Evolutionary conservation across 2,888 invertebrate genomes (phyloP).

Genomic region (Dermolepida albohirtum): DNA sequence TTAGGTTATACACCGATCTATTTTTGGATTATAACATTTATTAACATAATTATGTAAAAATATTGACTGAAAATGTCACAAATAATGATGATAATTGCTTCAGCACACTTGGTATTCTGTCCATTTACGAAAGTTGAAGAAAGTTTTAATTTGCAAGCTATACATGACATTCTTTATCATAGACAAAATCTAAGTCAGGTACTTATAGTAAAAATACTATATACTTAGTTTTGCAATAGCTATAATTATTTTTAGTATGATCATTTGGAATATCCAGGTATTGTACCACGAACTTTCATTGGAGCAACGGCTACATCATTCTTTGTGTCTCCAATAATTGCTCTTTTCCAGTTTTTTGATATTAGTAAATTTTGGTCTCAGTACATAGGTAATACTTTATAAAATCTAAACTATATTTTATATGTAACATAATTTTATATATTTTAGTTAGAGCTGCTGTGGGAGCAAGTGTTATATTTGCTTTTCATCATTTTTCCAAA

Average conservation of each 20-base stretch:
- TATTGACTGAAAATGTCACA: constrained; percentile 72
- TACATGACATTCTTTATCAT: constrained; percentile 95
- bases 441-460: constrained; percentile 83
- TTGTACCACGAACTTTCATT: constrained; percentile 96
- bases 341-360: constrained; percentile 74
- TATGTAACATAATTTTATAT: constrained; percentile 46
- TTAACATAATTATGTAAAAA: constrained; percentile 54
- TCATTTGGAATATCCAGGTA: constrained; percentile 96
- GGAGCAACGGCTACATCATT: constrained; percentile 88
- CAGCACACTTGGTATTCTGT: constrained; percentile 85
- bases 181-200: constrained; percentile 87
- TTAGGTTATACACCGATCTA: constrained; percentile 56
- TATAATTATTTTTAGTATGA: constrained; percentile 84
- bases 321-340: constrained; percentile 81
- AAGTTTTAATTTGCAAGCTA: constrained; percentile 98
- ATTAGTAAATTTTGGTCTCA: constrained; percentile 89
- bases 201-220: constrained; percentile 49
- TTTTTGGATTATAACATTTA: constrained; percentile 52
- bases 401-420: constrained; percentile 44
- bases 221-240: constrained; percentile 23
- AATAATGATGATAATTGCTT: constrained; percentile 79
- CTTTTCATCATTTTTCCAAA: constrained; percentile 80
- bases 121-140: constrained; percentile 99
- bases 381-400: constrained; percentile 83
- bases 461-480: constrained; percentile 78